Conservation (phyloP, 1,140 invertebrate genomes). For the Temnothorax nylanderi region DNA sequence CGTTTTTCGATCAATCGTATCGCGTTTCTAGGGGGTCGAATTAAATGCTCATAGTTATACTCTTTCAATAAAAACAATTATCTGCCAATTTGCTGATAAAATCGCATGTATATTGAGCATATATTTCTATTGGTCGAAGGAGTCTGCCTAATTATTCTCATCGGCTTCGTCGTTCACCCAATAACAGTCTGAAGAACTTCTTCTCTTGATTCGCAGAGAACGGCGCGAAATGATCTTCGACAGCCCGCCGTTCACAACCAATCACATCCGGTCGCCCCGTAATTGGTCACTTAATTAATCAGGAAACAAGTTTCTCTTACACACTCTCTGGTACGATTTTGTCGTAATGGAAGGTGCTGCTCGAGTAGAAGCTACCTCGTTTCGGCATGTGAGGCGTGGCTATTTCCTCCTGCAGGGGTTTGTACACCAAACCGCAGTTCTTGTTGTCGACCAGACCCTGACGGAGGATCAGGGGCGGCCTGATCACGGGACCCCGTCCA, state of each 20-base stretch:
- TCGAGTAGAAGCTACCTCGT: constrained; percentile 87
- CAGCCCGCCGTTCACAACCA: background rate
- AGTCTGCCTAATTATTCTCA: background rate
- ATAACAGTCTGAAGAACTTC: constrained; percentile 32
- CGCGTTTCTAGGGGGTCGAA: background rate
- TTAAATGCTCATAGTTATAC: constrained; percentile 38
- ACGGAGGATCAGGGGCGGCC: constrained; percentile 82
- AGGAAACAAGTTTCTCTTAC: constrained; percentile 70
- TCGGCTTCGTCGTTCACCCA: background rate
- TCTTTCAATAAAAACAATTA: background rate
- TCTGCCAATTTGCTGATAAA: background rate
- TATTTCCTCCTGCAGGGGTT: constrained; percentile 85
- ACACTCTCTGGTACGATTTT: constrained; percentile 88
- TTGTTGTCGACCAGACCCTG: constrained; percentile 82
- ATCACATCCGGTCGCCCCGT: background rate
- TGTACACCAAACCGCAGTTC: constrained; percentile 85
- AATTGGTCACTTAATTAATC: constrained; percentile 36
- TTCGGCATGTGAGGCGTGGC: constrained; percentile 84
- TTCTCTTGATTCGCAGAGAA: constrained; percentile 10
- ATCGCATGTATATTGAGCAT: background rate
- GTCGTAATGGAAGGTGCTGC: constrained; percentile 88
- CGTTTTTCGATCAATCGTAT: background rate
- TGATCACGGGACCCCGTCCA: constrained; percentile 81
- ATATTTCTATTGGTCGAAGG: background rate
- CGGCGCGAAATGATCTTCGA: background rate